Evolutionary conservation across 2,888 invertebrate genomes (phyloP).

Genomic region (Ichneumon xanthorius): DNA sequence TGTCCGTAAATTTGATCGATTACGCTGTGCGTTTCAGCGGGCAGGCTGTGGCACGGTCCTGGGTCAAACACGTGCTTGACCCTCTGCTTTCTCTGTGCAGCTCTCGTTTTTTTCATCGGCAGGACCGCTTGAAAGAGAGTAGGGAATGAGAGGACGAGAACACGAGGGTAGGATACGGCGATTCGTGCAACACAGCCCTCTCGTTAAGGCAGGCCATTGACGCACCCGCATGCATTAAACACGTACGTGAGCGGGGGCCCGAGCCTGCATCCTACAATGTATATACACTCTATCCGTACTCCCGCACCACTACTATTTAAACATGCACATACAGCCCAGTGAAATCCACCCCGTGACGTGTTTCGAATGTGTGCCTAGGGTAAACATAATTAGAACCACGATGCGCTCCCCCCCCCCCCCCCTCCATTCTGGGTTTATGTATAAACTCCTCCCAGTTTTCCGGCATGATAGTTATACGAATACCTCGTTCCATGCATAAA

Average conservation of each 20-base stretch:
- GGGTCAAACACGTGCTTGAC: conserved; percentile 56
- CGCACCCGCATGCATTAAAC: conserved; percentile 63
- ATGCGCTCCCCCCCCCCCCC: conserved; percentile 23
- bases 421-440: conserved; percentile 22
- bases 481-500: neutral
- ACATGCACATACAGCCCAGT: conserved; percentile 46
- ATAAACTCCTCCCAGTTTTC: conserved; percentile 44
- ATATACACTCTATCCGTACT: conserved; percentile 24
- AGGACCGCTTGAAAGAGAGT: conserved; percentile 4
- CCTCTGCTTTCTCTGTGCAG: conserved; percentile 18
- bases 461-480: conserved; percentile 19
- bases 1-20: conserved; percentile 57
- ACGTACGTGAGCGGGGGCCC: conserved; percentile 8
- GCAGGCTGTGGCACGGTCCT: conserved; percentile 31
- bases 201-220: conserved; percentile 52
- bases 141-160: conserved; percentile 41
- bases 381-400: conserved; percentile 68
- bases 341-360: conserved; percentile 44
- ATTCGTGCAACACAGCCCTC: conserved; percentile 46
- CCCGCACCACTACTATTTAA: conserved; percentile 16
- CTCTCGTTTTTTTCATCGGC: conserved; percentile 13
- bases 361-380: conserved; percentile 57
- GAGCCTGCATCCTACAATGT: conserved; percentile 41
- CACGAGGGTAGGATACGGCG: conserved; percentile 16
- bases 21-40: neutral